Base-by-base conservation (phyloP, 2,797 vertebrate species). In the Gallinago solitaria region DNA sequence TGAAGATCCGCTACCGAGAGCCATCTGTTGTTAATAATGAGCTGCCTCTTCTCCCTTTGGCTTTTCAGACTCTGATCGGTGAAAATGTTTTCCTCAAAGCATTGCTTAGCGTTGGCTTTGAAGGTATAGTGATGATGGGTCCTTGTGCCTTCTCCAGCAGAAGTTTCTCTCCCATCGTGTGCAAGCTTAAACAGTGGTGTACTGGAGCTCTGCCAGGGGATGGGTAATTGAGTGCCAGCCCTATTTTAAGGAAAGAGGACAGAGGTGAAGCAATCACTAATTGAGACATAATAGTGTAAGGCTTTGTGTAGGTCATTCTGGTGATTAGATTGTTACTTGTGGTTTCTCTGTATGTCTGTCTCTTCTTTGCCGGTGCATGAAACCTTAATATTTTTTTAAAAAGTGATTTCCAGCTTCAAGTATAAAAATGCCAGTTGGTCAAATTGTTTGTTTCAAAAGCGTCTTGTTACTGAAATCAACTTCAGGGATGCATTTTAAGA, bases 361-460 rank as follows among this genome's bases (percentile, higher is more conserved):
- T 78, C 30, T 69, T 86, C 50, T 79, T 71, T 65, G 39, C 39
- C 43, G 20, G 19, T 12, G 61, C 87, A 9, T 12, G n/a, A 92
- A 56, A 47, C 15, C 23, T 82, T 1, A 2, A 0, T n/a, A 16
- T 33, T 56, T 90, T 90, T 51, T 9, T 43, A 4, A 18, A 0
- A 89, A 85, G 25, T 37, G 12, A 32, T 70, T 83, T 5, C 23
- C 27, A 53, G 37, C 28, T 76, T 92, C 50, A 69, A 60, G 19
- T 53, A 25, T 37, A 48, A 87, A 85, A 90, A 43, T 80, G n/a
- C 8, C 47, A 51, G 2, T 25, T 13, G 47, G 50, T 65, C 47
- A 69, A 83, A 69, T 60, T 61, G 32, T 77, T 70, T 63, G 25
- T 94, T 97, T 83, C 67, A 82, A 83, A 95, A 94, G 43, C 50